These are phyloP conservation scores for Autographa pulchrina DNA, from an alignment of 2,888 invertebrate species.

Conservation along the genomic window DNA sequence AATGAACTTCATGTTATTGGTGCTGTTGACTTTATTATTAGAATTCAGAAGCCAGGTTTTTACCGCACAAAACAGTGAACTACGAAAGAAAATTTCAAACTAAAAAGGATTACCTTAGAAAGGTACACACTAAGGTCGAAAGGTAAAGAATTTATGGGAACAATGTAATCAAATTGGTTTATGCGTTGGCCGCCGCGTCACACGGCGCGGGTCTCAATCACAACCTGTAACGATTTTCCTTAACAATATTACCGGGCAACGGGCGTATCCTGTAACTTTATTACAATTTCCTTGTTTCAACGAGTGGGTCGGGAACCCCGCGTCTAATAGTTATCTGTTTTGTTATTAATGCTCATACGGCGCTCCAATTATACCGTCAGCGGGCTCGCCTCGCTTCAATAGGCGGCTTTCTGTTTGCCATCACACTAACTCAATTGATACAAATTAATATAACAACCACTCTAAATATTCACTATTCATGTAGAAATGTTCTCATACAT, in stretches of 20 bases:
- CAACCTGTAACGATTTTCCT: constrained; percentile 73
- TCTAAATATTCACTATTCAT: constrained; percentile 42
- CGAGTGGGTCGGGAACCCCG: constrained; percentile 73
- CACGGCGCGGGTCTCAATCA: constrained; percentile 65
- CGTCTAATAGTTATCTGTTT: constrained; percentile 82
- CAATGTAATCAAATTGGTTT: constrained; percentile 61
- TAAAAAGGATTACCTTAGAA: neutral
- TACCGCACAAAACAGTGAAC: neutral
- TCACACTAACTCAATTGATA: constrained; percentile 65
- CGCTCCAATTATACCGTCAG: constrained; percentile 81
- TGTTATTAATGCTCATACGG: constrained; percentile 85
- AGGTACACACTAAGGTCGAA: neutral
- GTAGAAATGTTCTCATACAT: constrained; percentile 24
- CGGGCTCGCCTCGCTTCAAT: constrained; percentile 67
- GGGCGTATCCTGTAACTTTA: constrained; percentile 77
- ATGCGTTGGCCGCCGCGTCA: constrained; percentile 58
- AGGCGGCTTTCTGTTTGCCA: constrained; percentile 65
- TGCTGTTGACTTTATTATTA: too few species aligned
- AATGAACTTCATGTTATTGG: too few species aligned
- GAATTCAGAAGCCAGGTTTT: too few species aligned
- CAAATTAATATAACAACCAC: constrained; percentile 45
- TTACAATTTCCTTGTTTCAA: constrained; percentile 82
- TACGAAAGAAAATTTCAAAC: neutral
- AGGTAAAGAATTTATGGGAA: constrained; percentile 12
- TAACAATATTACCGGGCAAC: constrained; percentile 77